Evolutionary conservation across 64 coral and sea anemone species (phyloP), one percentile per base, ranked within the genome.

Genomic region (Pocillopora verrucosa): DNA sequence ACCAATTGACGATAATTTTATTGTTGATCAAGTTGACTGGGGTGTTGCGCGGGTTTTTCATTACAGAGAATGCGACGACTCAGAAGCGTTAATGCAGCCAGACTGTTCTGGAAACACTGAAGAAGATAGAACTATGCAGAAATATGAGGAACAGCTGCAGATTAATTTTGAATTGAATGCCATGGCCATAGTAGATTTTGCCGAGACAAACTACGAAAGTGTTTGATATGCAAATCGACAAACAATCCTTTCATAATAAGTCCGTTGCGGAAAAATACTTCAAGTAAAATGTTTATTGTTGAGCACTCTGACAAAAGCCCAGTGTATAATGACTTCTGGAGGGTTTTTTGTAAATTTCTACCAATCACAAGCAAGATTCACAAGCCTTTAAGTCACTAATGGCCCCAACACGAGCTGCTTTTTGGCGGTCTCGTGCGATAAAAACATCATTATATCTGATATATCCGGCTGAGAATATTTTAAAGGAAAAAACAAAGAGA

Each of bases 101-200:
- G 11, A 12, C 37, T 83, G 62, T 64, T 67, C 80, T 68, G 61
- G 35, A 7, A 51, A 51, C 11, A 38, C 65, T 10, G 26, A 22
- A 67, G 61, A 67, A 35, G 80, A 83, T 35, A 68, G 65, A 83
- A 83, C 80, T 68, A 83, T 83, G 80, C 80, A 83, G 17, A 83
- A 68, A 83, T 83, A 67, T 68, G 80, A 62, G 67, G 34, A 67
- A 1, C 16, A 20, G 24, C 62, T 83, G 36, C 16, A 41, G 34
- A 17, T 13, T 68, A 83, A 83, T 17, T 65, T 83, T 62, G 34
- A 67, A 19, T 11, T 67, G 9, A 62, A 15, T 3, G 19, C 34
- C 7, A 62, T 62, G 67, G 19, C 65, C 5, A 34, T 83, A n/a
- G 17, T 26, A 34, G 59, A 59, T 59, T 70, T 70, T 70, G 22